A percentile compares a stretch with the other conserved stretches of the same genome.
These are phyloP conservation scores for Hydrolagus affinis DNA, from an alignment of 2,113 vertebrate genomes.

Conservation along the genomic window DNA sequence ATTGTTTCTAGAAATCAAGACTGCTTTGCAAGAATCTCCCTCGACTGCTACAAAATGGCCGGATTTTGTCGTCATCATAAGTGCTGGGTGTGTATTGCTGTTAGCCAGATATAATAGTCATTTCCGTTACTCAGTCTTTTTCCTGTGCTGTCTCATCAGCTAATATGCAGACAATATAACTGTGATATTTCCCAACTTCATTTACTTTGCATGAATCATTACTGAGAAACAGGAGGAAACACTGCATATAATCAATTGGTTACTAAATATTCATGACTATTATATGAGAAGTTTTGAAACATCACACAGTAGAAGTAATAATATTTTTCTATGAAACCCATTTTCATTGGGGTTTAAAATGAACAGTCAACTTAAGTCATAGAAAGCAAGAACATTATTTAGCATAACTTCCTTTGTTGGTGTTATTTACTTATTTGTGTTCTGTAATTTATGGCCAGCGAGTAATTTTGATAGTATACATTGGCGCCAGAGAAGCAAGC, in stretches of 20 bases:
- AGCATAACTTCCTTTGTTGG: not conserved
- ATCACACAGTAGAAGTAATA: not conserved
- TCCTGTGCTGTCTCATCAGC: not conserved
- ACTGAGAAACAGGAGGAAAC: constrained; percentile 19
- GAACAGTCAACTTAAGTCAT: constrained; percentile 20
- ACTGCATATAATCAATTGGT: constrained; percentile 14
- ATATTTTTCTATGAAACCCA: constrained; percentile 23
- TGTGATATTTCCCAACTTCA: constrained; percentile 8
- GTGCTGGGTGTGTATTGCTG: not conserved
- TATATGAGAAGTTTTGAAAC: not conserved
- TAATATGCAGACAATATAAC: constrained; percentile 31
- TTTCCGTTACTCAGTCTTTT: constrained; percentile 1
- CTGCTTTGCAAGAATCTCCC: too few relatives aligned
- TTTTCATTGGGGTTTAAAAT: constrained; percentile 14
- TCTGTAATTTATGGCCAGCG: not conserved
- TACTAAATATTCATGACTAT: constrained; percentile 26
- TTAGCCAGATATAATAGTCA: not conserved
- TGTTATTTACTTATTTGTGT: not conserved
- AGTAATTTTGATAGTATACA: not conserved
- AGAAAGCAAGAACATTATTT: constrained; percentile 13
- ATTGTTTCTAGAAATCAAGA: too few relatives aligned
- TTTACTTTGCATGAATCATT: constrained; percentile 10
- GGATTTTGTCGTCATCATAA: too few relatives aligned
- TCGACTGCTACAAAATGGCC: too few relatives aligned
- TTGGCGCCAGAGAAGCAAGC: not conserved